These are phyloP conservation scores for Oryzias javanicus DNA, from an alignment of 2,113 vertebrate species.

Conservation along the genomic window DNA sequence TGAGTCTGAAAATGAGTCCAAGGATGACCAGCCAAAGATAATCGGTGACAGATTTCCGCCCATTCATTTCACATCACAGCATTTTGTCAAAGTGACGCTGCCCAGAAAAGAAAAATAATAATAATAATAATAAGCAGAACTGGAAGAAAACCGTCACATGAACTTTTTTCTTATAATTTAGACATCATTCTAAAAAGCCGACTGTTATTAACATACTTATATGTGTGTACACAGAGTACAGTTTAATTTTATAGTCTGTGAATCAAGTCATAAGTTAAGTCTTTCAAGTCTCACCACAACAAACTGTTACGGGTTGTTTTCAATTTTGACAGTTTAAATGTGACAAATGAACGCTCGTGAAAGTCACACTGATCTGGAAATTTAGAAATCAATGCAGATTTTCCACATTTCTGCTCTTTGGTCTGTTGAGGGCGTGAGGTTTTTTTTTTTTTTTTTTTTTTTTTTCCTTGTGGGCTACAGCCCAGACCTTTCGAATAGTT, in stretches of 20 bases:
- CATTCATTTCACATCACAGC: conserved; percentile 23
- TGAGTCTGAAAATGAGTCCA: conserved; percentile 69
- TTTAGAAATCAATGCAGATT: conserved; percentile 9
- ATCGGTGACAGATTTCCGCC: conserved; percentile 52
- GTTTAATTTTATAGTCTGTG: neutral
- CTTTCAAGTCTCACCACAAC: neutral
- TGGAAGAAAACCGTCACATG: neutral
- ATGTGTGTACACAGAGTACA: neutral
- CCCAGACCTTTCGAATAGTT: conserved; percentile 45
- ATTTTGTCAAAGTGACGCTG: conserved; percentile 23
- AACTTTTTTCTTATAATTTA: conserved; percentile 3
- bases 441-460: conserved; percentile 35
- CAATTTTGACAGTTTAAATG: neutral
- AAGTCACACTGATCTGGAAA: neutral
- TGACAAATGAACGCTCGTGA: neutral
- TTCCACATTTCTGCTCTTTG: neutral
- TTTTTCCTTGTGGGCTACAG: conserved; percentile 19
- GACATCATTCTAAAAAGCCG: neutral
- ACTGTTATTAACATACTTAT: neutral
- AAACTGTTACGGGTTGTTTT: neutral
- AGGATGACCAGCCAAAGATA: conserved; percentile 64
- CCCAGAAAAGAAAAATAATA: neutral
- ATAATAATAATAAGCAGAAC: conserved; percentile 8
- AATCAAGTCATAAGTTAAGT: neutral
- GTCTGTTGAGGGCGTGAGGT: neutral